Base-by-base conservation (phyloP, 2,888 invertebrate species). In the Drosophila diplacantha region DNA sequence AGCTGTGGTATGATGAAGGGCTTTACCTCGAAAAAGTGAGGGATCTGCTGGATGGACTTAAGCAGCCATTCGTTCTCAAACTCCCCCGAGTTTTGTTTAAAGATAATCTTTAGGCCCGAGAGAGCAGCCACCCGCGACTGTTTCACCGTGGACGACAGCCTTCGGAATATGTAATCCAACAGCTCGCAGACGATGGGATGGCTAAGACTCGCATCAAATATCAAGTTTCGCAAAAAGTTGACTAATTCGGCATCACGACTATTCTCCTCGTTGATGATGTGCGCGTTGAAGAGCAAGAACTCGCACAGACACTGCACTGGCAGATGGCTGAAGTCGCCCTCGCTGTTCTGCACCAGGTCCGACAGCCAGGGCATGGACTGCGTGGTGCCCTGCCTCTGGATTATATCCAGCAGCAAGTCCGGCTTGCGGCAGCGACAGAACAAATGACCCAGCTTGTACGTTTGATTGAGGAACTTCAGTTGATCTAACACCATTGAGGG, bases 241-340 rank as follows among this genome's bases (percentile, higher is more conserved):
- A 91, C 88, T 70, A 96, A 89, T 87, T 96, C 96, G 8, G 89
- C 89, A 79, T 94, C 93, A 71, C 94, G 93, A 31, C 81, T 85
- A 54, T 88, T 89, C 56, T 94, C 93, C n/a, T 92, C 90, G 80
- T 92, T 92, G 73, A 93, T 93, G 65, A 91, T 91, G 3, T 90
- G 90, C 0, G 91, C 89, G 55, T 91, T 91, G 66, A 93, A 92
- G 3, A 97, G 91, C 49, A 98, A 90, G 89, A 98, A 98, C 90
- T 98, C 98, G 90, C 98, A 98, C 49, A 99, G 91, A 86, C 98
- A 98, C 85, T 98, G 98, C n/a, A 98, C 97, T 0, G 98, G 98
- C 20, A 99, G 90, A 75, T 97, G 95, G 83, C 95, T 94, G 71
- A 90, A 89, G 54, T 89, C 88, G 4, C 86, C 94, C 84, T 97